Conservation (phyloP, 1,140 invertebrate genomes). For the Hormaphis cornu region DNA sequence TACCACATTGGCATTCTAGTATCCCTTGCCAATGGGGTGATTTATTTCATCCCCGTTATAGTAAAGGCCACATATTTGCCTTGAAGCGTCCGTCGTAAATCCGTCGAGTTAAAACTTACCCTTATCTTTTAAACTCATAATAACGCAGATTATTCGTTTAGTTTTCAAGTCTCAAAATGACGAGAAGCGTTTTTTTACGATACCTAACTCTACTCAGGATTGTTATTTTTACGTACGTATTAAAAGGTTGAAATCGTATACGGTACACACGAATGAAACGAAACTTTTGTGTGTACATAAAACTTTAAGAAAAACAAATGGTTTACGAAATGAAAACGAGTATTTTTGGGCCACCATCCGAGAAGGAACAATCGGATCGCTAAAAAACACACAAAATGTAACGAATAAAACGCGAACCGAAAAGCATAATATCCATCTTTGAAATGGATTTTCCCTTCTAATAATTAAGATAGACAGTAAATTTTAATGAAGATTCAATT, state of each 20-base stretch:
- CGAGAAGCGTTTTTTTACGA: not conserved
- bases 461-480: not conserved
- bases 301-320: no score
- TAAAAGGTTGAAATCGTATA: not conserved
- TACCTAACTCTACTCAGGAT: not conserved
- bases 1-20: constrained; percentile 1
- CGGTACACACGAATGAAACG: no score
- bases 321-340: no score
- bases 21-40: constrained; percentile 15
- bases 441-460: not conserved
- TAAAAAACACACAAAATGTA: not conserved
- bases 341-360: no score
- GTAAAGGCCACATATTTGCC: constrained; percentile 15
- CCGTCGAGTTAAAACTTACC: constrained; percentile 5
- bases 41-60: not conserved
- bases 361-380: no score
- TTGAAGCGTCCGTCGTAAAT: not conserved
- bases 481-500: constrained; percentile 21
- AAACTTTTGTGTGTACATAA: no score
- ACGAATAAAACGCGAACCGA: not conserved
- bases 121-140: not conserved
- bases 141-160: not conserved
- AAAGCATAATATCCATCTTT: not conserved
- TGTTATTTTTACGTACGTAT: not conserved
- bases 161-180: not conserved